Evolutionary conservation across 2,797 vertebrate genomes (phyloP).

Genomic region (Poeciliopsis presidionis): DNA sequence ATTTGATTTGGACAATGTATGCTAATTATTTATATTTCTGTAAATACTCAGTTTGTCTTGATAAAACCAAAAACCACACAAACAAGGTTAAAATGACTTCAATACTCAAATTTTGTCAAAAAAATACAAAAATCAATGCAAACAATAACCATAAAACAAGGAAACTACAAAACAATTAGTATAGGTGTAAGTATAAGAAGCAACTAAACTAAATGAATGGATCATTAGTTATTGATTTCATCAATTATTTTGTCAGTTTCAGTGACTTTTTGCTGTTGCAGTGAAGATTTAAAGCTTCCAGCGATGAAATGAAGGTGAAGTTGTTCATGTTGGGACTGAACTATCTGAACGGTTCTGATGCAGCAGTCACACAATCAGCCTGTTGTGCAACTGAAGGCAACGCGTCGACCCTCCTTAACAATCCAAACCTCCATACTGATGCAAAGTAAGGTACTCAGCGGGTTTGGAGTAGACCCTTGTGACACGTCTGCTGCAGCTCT

Average conservation of each 20-base stretch:
- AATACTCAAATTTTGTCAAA: no score
- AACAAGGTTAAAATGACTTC: no score
- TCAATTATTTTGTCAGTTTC: not conserved
- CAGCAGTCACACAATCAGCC: no score
- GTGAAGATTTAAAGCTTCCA: not conserved
- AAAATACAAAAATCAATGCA: no score
- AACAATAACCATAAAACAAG: no score
- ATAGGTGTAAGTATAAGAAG: not conserved
- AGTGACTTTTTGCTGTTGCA: not conserved
- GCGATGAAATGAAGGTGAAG: not conserved
- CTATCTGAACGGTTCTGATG: not conserved
- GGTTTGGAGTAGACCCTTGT: not conserved
- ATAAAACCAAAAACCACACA: not conserved
- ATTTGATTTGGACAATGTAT: no score
- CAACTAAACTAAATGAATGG: no score
- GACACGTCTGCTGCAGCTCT: no score
- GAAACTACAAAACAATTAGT: not conserved
- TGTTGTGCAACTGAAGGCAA: not conserved
- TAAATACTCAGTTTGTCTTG: not conserved
- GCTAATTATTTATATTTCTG: no score
- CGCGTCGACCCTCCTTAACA: not conserved
- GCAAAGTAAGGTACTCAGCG: not conserved
- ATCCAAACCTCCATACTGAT: not conserved
- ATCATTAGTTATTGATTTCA: not conserved
- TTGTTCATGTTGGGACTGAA: not conserved